These are phyloP conservation scores for Callorhinus ursinus DNA, from an alignment of 2,113 vertebrate genomes.

Conservation along the genomic window DNA sequence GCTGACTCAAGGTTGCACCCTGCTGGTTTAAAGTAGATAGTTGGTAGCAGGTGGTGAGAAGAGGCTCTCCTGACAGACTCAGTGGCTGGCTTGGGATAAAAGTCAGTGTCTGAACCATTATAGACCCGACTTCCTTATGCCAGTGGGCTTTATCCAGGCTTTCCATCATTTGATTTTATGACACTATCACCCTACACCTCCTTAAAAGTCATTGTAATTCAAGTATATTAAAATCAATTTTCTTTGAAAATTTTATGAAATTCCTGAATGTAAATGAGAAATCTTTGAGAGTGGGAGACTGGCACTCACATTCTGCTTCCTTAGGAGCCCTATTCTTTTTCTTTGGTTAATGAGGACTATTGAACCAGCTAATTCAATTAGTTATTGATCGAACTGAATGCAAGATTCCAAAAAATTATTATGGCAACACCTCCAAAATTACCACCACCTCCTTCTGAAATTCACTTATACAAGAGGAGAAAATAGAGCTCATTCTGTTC, in stretches of 20 bases:
- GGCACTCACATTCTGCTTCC: background rate
- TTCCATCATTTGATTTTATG: background rate
- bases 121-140: background rate
- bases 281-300: background rate
- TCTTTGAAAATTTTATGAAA: background rate
- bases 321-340: background rate
- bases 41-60: background rate
- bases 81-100: background rate
- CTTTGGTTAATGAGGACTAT: background rate
- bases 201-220: background rate
- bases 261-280: background rate
- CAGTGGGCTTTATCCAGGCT: background rate
- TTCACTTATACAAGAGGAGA: background rate
- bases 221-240: constrained; percentile 6
- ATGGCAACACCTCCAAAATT: background rate
- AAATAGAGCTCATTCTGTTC: background rate
- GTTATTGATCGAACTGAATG: background rate
- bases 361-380: background rate
- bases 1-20: background rate
- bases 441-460: background rate
- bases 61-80: background rate
- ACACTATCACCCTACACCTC: background rate
- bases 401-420: background rate
- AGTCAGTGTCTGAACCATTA: background rate
- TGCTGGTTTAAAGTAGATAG: background rate